A percentile compares a stretch with the other conserved stretches of the same genome.
phyloP scores from a whole-genome alignment of 2,797 vertebrate genomes.

The Sorex maritimensis region DNA sequence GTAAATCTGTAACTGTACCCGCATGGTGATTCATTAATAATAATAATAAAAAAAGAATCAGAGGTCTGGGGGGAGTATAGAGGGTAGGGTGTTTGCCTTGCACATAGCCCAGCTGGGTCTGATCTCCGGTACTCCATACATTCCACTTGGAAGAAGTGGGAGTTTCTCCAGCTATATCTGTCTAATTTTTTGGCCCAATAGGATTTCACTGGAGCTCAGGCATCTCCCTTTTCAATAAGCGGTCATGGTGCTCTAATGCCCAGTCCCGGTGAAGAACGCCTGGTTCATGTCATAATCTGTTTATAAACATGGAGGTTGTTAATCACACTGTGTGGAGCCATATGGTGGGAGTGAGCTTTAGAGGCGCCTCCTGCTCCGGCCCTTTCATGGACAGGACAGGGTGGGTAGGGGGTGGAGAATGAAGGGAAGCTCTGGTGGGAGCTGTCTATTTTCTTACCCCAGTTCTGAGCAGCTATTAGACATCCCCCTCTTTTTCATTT shows the following conservation, averaged over 20 bases:
- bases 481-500: too few relatives aligned
- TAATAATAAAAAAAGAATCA: too few relatives aligned
- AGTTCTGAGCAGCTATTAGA: not conserved
- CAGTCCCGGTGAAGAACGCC: not conserved
- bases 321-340: not conserved
- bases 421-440: not conserved
- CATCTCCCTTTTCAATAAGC: not conserved
- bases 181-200: constrained; percentile 25
- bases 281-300: not conserved
- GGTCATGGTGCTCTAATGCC: not conserved
- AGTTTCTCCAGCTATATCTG: not conserved
- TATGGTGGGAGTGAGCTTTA: not conserved
- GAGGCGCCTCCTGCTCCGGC: not conserved
- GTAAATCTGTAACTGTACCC: too few relatives aligned
- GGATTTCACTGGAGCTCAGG: not conserved
- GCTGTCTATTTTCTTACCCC: not conserved
- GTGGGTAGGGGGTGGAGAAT: not conserved
- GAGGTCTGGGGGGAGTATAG: too few relatives aligned
- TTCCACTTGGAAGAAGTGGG: not conserved
- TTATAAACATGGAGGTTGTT: constrained; percentile 19
- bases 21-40: too few relatives aligned
- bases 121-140: too few relatives aligned
- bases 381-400: not conserved
- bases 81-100: too few relatives aligned
- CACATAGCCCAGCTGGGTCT: too few relatives aligned